phyloP scores from a whole-genome alignment of 2,797 vertebrate species.

The Acanthurus lineatus region DNA sequence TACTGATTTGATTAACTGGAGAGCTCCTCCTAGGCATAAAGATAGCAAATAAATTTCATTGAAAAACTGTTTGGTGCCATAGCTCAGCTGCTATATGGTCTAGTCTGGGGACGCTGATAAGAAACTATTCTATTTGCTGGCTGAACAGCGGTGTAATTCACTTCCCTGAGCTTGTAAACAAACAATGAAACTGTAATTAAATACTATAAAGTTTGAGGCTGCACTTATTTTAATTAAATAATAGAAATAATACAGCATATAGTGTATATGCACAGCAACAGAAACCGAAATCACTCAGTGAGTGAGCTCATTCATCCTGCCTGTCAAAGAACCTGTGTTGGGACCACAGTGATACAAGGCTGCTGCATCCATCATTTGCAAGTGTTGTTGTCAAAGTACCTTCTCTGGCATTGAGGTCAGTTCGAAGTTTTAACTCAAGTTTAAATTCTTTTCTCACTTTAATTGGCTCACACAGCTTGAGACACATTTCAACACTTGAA shows the following conservation, averaged over 20 bases:
- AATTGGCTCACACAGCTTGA: slow-evolving; percentile 13
- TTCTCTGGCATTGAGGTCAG: slow-evolving; percentile 15
- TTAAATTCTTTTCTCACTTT: slow-evolving; percentile 24
- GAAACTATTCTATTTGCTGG: slow-evolving; percentile 71
- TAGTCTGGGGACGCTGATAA: slow-evolving; percentile 78
- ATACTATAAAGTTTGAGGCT: slow-evolving; percentile 68
- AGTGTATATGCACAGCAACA: slow-evolving; percentile 53
- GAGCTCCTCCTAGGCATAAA: slow-evolving; percentile 73
- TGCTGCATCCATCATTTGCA: slow-evolving; percentile 76
- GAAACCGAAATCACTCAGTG: slow-evolving; percentile 64
- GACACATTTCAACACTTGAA: slow-evolving; percentile 10
- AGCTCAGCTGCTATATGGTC: slow-evolving; percentile 56
- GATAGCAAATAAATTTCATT: slow-evolving; percentile 73
- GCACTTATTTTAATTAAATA: slow-evolving; percentile 73
- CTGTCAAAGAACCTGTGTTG: slow-evolving; percentile 71
- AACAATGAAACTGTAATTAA: slow-evolving; percentile 80
- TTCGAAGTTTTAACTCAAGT: slow-evolving; percentile 6
- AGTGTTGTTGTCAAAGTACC: slow-evolving; percentile 42
- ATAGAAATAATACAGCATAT: slow-evolving; percentile 58
- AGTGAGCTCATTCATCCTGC: slow-evolving; percentile 72
- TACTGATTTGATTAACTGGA: slow-evolving; percentile 82
- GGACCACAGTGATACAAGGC: slow-evolving; percentile 69
- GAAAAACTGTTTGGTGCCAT: slow-evolving; percentile 62
- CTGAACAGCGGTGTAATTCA: slow-evolving; percentile 76
- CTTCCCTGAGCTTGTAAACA: slow-evolving; percentile 74